Percentiles rank a stretch among this genome's conserved stretches.
These are phyloP conservation scores for Typhlichthys eigenmanni DNA, from an alignment of 2,797 vertebrate genomes.

Conservation along the genomic window DNA sequence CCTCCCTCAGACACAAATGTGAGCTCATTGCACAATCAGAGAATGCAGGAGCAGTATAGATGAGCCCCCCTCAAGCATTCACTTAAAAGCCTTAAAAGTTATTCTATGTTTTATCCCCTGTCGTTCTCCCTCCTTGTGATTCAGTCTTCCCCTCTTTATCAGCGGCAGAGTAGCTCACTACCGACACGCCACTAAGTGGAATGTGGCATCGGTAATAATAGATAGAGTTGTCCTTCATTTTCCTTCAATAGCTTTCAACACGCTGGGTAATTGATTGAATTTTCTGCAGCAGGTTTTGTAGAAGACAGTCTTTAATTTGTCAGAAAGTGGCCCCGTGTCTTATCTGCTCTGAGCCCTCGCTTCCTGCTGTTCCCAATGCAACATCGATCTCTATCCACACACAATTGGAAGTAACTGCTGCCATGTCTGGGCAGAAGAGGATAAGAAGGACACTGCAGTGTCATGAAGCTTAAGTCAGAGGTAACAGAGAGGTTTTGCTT, in stretches of 20 bases:
- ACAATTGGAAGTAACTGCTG: not conserved
- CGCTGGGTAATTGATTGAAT: slow-evolving; percentile 6
- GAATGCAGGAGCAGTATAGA: too few relatives aligned
- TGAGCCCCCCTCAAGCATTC: too few relatives aligned
- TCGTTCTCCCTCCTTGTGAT: too few relatives aligned
- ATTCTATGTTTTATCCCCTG: too few relatives aligned
- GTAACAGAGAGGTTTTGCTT: not conserved
- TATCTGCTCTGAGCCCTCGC: not conserved
- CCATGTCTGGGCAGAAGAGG: not conserved
- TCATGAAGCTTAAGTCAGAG: slow-evolving; percentile 1
- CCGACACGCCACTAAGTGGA: slow-evolving; percentile 4
- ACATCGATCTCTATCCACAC: not conserved
- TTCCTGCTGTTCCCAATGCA: not conserved
- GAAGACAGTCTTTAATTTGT: slow-evolving; percentile 13
- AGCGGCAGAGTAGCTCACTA: slow-evolving; percentile 1
- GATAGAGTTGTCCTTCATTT: slow-evolving; percentile 5
- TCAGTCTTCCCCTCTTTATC: not conserved
- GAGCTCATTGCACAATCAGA: too few relatives aligned
- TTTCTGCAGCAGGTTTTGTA: slow-evolving; percentile 4
- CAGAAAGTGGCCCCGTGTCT: slow-evolving; percentile 6
- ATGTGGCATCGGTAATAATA: not conserved
- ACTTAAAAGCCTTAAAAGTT: too few relatives aligned
- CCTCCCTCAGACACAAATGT: too few relatives aligned
- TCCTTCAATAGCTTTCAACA: slow-evolving; percentile 9
- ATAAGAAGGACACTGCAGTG: not conserved